A percentile compares a stretch with the other conserved stretches of the same genome.
Conservation (phyloP, 1,140 invertebrate genomes). For the Neotoxoptera formosana region DNA sequence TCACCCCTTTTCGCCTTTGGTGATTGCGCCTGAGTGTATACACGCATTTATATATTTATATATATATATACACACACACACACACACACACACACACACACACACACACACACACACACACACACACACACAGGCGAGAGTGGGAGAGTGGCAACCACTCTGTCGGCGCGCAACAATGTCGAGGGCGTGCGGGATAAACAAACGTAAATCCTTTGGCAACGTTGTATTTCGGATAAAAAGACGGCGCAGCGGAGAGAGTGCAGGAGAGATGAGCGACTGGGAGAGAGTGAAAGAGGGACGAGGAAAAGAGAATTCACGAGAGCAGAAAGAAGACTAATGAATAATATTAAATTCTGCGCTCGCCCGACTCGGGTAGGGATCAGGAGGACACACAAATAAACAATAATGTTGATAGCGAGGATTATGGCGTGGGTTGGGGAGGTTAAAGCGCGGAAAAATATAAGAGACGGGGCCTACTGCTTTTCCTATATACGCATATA, state of each 20-base stretch:
- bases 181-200: constrained; percentile 1
- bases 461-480: not conserved
- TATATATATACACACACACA: too few relatives aligned
- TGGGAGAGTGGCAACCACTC: not conserved
- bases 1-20: not conserved
- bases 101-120: too few relatives aligned
- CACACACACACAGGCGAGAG: not conserved
- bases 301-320: not conserved
- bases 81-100: too few relatives aligned
- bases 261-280: not conserved
- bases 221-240: constrained; percentile 33
- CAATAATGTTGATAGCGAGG: constrained; percentile 38
- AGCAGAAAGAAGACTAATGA: constrained; percentile 47
- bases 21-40: constrained; percentile 16
- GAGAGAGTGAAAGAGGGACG: not conserved
- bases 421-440: not conserved
- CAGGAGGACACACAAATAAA: constrained; percentile 29
- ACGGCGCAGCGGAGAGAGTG: not conserved
- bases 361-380: not conserved
- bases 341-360: constrained; percentile 49
- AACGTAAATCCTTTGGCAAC: constrained; percentile 41
- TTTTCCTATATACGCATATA: not conserved
- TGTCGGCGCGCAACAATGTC: not conserved
- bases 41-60: not conserved
- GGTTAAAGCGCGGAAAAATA: constrained; percentile 5